Conservation (phyloP, 1,140 invertebrate genomes). For the Gonioctena quinquepunctata region DNA sequence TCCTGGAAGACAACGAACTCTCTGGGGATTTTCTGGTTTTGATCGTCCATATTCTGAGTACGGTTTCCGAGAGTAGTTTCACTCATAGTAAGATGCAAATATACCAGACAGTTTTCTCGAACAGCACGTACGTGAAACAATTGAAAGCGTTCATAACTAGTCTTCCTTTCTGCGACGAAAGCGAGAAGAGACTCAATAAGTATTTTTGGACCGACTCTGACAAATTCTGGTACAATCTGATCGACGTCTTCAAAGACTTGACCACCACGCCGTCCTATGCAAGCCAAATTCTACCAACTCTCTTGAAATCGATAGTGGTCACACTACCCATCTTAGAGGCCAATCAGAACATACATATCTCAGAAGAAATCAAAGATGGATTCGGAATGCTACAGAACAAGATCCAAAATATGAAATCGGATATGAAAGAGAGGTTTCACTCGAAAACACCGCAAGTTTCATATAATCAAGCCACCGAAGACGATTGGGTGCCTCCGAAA, state of each 20-base stretch:
- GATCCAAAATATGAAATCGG: constrained; percentile 2
- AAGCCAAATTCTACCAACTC: not conserved
- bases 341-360: not conserved
- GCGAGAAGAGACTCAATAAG: constrained; percentile 7
- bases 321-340: not conserved
- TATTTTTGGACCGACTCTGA: constrained; percentile 33
- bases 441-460: not conserved
- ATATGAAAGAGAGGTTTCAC: not conserved
- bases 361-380: not conserved
- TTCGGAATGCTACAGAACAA: constrained; percentile 3
- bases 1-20: constrained; percentile 23
- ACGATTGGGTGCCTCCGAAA: constrained; percentile 51
- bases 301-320: not conserved
- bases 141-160: constrained; percentile 23
- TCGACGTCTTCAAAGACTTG: constrained; percentile 6
- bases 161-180: not conserved
- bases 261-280: constrained; percentile 4
- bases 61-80: constrained; percentile 24
- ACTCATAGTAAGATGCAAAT: constrained; percentile 20
- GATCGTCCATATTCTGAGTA: constrained; percentile 26
- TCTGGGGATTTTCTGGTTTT: constrained; percentile 27
- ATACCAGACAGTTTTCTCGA: constrained; percentile 22
- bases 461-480: constrained; percentile 39
- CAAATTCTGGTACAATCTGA: constrained; percentile 28
- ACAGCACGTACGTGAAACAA: constrained; percentile 22